Base-by-base conservation (phyloP, 1,140 invertebrate species). In the Helicoverpa zea region DNA sequence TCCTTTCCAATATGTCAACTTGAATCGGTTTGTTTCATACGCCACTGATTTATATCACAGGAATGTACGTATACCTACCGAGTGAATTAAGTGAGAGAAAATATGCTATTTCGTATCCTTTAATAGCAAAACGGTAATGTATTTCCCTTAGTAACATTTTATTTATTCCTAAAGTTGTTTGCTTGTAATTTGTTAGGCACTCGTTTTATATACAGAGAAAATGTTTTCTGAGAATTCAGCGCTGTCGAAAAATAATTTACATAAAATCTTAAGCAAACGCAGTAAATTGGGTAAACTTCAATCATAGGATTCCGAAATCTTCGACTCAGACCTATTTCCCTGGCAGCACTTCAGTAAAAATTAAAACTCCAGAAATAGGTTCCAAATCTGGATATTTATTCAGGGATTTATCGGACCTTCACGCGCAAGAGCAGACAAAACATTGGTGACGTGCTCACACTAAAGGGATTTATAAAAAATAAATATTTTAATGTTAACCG, bases 261-360 rank as follows among this genome's bases (percentile, higher is more conserved):
- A 88, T 90, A 90, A 92, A 91, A 91, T 91, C 86, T 92, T 90
- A 86, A 91, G 89, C 82, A 91, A 92, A 90, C 89, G 86, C 88
- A 88, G 85, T 76, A 86, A 90, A 89, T 91, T 89, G 90, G 86
- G 89, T 89, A 93, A 92, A 93, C 90, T 91, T 93, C 89, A 93
- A 92, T 93, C 88, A 89, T 86, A 87, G 76, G 54, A 79, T 70
- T 52, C 52, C 52, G 30, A 47, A 54, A 51, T 58, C 51, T 79
- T 79, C 54, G n/a, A 49, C 52, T 23, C 5, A 66, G 84, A 52
- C 76, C 51, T 79, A 70, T 68, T 77, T 59, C 16, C 23, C 51
- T 23, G 2, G 11, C 61, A 35, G 52, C 16, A 43, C 18, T 49
- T 54, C 16, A 52, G 13, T 51, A 77, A 66, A 64, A 77, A 52